Evolutionary conservation across 1,140 invertebrate genomes (phyloP).

Genomic region (Microvelia longipes): DNA sequence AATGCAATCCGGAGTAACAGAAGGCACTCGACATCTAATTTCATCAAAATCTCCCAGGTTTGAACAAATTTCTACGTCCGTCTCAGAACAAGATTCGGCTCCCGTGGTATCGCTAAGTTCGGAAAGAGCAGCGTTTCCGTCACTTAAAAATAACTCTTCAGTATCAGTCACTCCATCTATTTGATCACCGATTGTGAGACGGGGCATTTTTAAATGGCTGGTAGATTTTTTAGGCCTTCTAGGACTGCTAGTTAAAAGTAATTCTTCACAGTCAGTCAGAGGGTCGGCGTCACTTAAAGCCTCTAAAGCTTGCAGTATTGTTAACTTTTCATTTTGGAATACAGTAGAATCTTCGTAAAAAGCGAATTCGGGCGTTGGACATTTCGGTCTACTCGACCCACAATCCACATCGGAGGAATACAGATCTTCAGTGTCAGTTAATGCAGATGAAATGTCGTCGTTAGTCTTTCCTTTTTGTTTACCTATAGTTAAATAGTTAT

Average conservation of each 20-base stretch:
- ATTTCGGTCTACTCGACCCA: not conserved
- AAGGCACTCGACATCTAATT: not conserved
- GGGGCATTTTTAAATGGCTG: not conserved
- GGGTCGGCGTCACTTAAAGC: not conserved
- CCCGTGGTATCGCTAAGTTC: not conserved
- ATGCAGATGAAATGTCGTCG: not conserved
- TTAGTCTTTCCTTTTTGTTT: not conserved
- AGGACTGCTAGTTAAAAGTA: not conserved
- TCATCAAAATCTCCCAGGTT: not conserved
- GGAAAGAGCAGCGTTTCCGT: not conserved
- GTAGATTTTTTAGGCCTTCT: not conserved
- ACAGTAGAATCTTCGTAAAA: not conserved
- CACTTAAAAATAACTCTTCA: not conserved
- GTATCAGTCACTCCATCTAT: not conserved
- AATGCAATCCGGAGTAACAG: not conserved
- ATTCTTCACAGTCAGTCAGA: slow-evolving; percentile 10
- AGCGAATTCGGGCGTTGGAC: not conserved
- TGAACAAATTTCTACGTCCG: not conserved
- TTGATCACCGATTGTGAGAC: not conserved
- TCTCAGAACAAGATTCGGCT: not conserved
- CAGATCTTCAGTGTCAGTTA: not conserved
- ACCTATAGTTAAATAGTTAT: not conserved
- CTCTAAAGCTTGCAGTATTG: not conserved
- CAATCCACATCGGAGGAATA: not conserved
- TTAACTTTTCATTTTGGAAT: not conserved